Evolutionary conservation across 2,113 vertebrate species (phyloP).

Genomic region (Aplodontia rufa): DNA sequence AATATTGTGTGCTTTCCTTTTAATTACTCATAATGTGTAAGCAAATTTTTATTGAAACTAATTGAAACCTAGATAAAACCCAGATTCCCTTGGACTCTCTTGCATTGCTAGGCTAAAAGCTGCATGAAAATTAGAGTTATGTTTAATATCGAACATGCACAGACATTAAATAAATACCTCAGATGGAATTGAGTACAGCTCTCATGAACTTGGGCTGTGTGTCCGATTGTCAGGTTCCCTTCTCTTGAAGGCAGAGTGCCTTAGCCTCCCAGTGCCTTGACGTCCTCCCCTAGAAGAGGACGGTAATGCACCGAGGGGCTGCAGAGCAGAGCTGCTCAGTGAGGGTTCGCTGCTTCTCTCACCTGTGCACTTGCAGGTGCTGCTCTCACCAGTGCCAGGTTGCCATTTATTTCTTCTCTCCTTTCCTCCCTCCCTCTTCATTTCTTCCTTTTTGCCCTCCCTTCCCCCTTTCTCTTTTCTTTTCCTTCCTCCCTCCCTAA

Average conservation of each 20-base stretch:
- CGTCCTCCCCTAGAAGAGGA: neutral
- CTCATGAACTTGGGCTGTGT: neutral
- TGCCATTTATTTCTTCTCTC: neutral
- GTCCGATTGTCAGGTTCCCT: neutral
- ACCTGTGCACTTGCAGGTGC: neutral
- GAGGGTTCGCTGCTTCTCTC: neutral
- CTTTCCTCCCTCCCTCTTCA: neutral
- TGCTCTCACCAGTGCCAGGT: neutral
- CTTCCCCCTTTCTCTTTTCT: too few relatives aligned
- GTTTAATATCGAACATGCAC: neutral
- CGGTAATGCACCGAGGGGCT: neutral
- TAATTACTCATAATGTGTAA: neutral
- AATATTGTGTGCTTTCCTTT: conserved; percentile 12
- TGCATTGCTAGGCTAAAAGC: neutral
- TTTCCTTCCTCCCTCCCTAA: neutral
- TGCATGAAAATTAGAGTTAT: neutral
- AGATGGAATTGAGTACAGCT: neutral
- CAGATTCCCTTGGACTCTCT: neutral
- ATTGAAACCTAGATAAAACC: neutral
- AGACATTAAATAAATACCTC: neutral
- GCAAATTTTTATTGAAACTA: conserved; percentile 15
- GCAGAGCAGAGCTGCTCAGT: neutral
- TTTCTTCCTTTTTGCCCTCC: too few relatives aligned
- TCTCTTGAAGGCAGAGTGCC: neutral
- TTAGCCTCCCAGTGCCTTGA: neutral